These are phyloP conservation scores for Ylistrum balloti DNA, from an alignment of 1,140 invertebrate species.

Conservation along the genomic window DNA sequence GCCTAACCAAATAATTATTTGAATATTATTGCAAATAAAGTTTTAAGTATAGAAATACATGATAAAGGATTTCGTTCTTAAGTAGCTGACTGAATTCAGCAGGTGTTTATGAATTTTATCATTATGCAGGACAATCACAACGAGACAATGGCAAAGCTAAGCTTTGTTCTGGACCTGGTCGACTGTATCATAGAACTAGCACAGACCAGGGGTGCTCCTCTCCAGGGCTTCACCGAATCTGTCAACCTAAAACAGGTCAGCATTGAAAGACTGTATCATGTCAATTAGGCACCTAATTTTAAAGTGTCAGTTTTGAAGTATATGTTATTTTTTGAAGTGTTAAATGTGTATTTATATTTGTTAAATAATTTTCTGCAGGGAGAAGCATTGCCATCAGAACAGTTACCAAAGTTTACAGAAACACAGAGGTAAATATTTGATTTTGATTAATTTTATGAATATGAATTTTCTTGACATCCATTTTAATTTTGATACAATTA, in stretches of 20 bases:
- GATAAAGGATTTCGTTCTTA: no score
- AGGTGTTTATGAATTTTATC: background rate
- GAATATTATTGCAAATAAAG: no score
- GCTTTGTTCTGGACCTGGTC: constrained; percentile 94
- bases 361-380: constrained; percentile 65
- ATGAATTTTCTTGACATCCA: background rate
- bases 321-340: no score
- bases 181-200: constrained; percentile 95
- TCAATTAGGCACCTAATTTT: no score
- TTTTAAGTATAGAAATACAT: no score
- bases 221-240: constrained; percentile 74
- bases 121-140: constrained; percentile 91
- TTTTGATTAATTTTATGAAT: no score
- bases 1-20: no score
- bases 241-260: constrained; percentile 70
- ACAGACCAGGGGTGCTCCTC: constrained; percentile 88
- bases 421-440: constrained; percentile 72
- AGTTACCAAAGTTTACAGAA: constrained; percentile 66
- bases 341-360: background rate
- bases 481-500: background rate
- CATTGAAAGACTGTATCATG: no score
- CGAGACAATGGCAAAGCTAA: constrained; percentile 95
- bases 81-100: no score
- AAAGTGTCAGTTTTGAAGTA: no score
- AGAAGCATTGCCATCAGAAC: constrained; percentile 66